Evolutionary conservation across 2,113 vertebrate species (phyloP).

Genomic region (Cebus imitator): DNA sequence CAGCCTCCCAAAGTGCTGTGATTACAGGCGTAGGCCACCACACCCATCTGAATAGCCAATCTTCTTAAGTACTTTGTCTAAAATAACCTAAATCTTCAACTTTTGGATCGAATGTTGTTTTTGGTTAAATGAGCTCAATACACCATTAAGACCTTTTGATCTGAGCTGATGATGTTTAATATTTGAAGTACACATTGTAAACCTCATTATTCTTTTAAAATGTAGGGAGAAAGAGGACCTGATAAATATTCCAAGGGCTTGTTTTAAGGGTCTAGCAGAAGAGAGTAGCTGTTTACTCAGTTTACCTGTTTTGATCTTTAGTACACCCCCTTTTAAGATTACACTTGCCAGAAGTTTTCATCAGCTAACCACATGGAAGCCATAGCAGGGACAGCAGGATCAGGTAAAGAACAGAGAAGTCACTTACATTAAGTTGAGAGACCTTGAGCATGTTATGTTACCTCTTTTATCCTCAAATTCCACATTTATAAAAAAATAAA

Average conservation of each 20-base stretch:
- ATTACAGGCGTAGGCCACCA: no score
- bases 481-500: background rate
- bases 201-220: slow-evolving; percentile 11
- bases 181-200: slow-evolving; percentile 6
- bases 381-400: background rate
- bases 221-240: background rate
- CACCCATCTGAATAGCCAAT: background rate
- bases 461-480: background rate
- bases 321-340: background rate
- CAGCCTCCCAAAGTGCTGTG: no score
- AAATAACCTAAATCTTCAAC: background rate
- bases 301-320: background rate
- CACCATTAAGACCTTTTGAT: background rate
- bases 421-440: background rate
- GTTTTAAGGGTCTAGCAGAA: slow-evolving; percentile 23
- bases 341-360: background rate
- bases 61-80: background rate
- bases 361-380: background rate
- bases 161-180: slow-evolving; percentile 5
- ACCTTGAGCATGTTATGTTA: background rate
- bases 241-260: background rate
- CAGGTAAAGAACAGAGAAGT: background rate
- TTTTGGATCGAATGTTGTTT: background rate
- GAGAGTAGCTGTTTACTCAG: background rate
- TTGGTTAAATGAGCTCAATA: background rate